Conservation (phyloP, 2,888 invertebrate species). For the Drosophila acutilabella region DNA sequence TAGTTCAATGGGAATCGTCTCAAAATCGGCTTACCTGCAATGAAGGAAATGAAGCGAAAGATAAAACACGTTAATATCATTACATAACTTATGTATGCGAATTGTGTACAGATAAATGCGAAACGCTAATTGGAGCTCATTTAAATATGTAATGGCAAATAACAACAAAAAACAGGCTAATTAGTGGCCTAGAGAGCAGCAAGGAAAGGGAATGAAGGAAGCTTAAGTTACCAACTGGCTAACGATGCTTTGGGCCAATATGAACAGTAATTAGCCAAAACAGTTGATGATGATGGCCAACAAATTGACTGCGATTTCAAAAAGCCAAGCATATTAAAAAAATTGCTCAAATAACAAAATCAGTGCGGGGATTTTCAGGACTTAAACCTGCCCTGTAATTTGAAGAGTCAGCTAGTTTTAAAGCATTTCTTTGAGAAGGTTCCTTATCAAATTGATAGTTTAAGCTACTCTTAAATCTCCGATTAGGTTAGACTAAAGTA, state of each 20-base stretch:
- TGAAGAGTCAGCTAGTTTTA: no score
- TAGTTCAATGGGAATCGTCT: conserved; percentile 52
- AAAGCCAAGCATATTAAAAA: conserved; percentile 40
- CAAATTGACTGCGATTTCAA: conserved; percentile 52
- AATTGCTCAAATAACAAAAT: conserved; percentile 38
- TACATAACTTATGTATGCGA: conserved; percentile 29
- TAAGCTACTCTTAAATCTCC: no score
- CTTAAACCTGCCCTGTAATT: not conserved
- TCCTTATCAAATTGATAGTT: no score
- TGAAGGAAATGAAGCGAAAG: conserved; percentile 47
- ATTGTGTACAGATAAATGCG: conserved; percentile 21
- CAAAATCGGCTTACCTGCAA: conserved; percentile 74
- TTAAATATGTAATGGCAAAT: conserved; percentile 54
- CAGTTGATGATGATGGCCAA: conserved; percentile 37
- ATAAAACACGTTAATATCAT: conserved; percentile 39
- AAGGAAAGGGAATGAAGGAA: conserved; percentile 14
- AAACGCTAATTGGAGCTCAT: conserved; percentile 60
- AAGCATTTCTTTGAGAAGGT: no score
- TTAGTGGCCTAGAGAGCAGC: conserved; percentile 30
- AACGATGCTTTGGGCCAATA: conserved; percentile 41
- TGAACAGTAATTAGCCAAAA: conserved; percentile 61
- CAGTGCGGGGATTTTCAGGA: not conserved
- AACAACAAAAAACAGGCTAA: conserved; percentile 28
- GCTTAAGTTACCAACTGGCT: conserved; percentile 47
- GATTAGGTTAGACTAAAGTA: not conserved